Percentiles rank a stretch among this genome's conserved stretches.
Conservation (phyloP, 1,140 invertebrate species). For the Drosophila insularis region DNA sequence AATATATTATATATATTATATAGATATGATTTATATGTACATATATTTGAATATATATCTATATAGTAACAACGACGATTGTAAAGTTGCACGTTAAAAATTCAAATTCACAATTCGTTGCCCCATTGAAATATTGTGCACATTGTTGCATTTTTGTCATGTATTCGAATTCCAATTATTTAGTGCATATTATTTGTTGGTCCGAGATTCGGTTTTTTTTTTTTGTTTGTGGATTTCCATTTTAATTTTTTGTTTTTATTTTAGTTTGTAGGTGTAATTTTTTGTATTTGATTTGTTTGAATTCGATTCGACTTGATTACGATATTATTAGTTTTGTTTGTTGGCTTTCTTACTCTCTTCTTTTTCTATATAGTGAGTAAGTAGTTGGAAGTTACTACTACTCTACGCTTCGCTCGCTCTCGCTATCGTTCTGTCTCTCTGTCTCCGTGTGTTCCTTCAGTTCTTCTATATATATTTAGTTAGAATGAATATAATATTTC, state of each 20-base stretch:
- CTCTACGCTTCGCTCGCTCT: conserved; percentile 27
- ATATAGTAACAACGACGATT: not conserved
- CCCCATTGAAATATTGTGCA: not conserved
- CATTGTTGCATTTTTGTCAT: conserved; percentile 11
- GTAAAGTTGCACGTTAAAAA: conserved; percentile 1
- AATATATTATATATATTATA: not conserved
- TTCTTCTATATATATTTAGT: conserved; percentile 38
- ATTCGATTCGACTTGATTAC: not conserved
- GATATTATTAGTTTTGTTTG: not conserved
- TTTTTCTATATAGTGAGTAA: conserved; percentile 5
- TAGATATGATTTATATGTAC: not conserved
- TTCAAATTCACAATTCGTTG: conserved; percentile 6
- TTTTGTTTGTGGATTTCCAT: not conserved
- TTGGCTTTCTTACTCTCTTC: conserved; percentile 4
- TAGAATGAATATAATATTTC: conserved; percentile 35
- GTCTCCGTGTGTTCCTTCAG: conserved; percentile 4
- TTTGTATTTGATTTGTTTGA: not conserved
- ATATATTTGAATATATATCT: not conserved
- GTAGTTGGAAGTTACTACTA: conserved; percentile 46
- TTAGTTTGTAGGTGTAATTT: not conserved
- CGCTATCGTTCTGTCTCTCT: conserved; percentile 43
- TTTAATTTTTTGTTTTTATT: not conserved
- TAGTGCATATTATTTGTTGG: not conserved
- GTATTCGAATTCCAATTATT: not conserved
- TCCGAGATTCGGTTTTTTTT: not conserved